Evolutionary conservation across 2,888 invertebrate species (phyloP), one percentile per base, ranked within the genome.

Genomic region (Gandaritis pyraliata): DNA sequence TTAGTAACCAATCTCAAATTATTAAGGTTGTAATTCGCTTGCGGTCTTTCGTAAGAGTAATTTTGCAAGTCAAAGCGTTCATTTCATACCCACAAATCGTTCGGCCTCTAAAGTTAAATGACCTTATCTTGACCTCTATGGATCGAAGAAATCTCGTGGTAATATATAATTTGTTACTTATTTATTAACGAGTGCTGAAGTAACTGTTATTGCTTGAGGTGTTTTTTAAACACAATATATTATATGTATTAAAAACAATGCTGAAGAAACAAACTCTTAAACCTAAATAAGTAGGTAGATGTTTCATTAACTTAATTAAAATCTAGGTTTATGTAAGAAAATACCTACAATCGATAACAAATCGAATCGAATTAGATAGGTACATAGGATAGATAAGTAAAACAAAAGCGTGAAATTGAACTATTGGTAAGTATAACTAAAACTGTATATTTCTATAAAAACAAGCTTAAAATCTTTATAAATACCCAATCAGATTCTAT

Each of bases 101-200:
- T 62, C 65, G 75, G 75, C 74, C 74, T 72, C 73, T 64, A 75
- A 81, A 86, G 87, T 87, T 85, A 86, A 87, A 83, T 70, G 87
- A 87, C 82, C 88, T 81, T 80, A 66, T 23, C 67, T 73, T 87
- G 86, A 87, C 87, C 88, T 85, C 85, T 85, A 65, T 60, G 71
- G n/a, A 72, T 72, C 68, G 67, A 69, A 65, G 64, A 68, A 71
- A 68, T 62, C 71, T 64, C 58, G 48, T 53, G 66, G 64, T 64
- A n/a, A n/a, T n/a, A 39, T 54, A 58, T 63, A 61, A 66, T 70
- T 73, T 65, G 70, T 65, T 66, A 66, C 66, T 72, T 65, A 65
- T 54, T 56, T 63, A 59, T 57, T 61, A 62, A 64, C 29, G 53
- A 58, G 56, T 59, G 43, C 46, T 57, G 51, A 60, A 53, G 47